Base-by-base conservation (phyloP, 1,140 invertebrate genomes). In the Drosophila ananassae region DNA sequence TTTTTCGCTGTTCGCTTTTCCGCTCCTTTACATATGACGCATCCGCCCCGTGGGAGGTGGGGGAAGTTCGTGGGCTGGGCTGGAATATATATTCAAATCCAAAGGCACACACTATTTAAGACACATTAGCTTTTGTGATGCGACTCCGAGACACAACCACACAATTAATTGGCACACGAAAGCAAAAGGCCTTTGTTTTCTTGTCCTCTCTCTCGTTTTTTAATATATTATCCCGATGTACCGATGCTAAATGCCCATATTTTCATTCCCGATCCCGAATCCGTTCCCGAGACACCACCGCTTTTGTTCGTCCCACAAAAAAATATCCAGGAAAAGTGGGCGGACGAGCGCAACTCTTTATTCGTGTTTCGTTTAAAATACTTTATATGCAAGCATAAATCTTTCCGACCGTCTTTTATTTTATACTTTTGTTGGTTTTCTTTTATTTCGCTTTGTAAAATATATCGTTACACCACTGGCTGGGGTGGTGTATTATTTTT, bases 21-120 rank as follows among this genome's bases (percentile, higher is more conserved):
- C 32, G 32, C 47, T 69, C 48, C 34, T 66, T 60, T 71, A 85
- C 74, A 82, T 78, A 89, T 85, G 82, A 85, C 83, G 82, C 83
- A 84, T 77, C 64, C 52, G 41, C 41, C 41, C 41, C 10, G 67
- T 44, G 47, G 50, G 6, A 13, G n/a, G 30, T 62, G 3, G 41
- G 52, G 56, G 28, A 71, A 51, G 13, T 24, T 39, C 41, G 9
- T 53, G 64, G 67, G 63, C 59, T 68, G 48, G 54, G 13, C 71
- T 68, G 71, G 74, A 72, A 74, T 77, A 69, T 77, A 69, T 64
- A 74, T 80, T 74, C 64, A 58, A 79, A 82, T 60, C 30, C 69
- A 37, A 37, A 77, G 57, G 62, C 61, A 67, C 56, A 51, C 54
- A 81, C 78, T 64, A 79, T 89, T 67, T 61, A 87, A 72, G 51